Conservation (phyloP, 2,113 vertebrate species). For the Actinemys pallida region DNA sequence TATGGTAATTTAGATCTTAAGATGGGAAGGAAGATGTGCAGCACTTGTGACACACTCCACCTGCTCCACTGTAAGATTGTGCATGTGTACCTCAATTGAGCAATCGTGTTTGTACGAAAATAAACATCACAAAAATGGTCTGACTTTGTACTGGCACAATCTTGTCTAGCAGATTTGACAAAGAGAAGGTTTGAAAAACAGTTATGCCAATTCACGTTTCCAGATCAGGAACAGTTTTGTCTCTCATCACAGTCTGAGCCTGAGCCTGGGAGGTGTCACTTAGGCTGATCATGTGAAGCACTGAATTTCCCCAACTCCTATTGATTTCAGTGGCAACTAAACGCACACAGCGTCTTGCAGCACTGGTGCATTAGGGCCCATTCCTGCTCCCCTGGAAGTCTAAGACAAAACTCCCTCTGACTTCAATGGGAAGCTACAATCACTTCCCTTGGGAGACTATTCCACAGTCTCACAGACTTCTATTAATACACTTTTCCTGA, state of each 20-base stretch:
- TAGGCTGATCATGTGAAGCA: not conserved
- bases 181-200: not conserved
- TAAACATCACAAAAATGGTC: constrained; percentile 32
- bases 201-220: constrained; percentile 1
- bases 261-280: not conserved
- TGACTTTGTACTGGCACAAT: constrained; percentile 23
- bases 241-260: not conserved
- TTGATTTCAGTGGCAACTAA: not conserved
- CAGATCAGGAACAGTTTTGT: constrained; percentile 4
- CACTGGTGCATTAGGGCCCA: not conserved
- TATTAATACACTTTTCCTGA: not conserved
- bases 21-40: constrained; percentile 51
- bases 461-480: not conserved
- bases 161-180: not conserved
- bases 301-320: not conserved
- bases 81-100: not conserved
- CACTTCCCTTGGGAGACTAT: not conserved
- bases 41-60: constrained; percentile 54
- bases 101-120: constrained; percentile 60
- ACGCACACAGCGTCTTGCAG: not conserved
- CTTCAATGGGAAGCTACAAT: not conserved
- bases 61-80: constrained; percentile 33
- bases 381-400: not conserved
- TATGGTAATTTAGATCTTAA: constrained; percentile 50
- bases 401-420: not conserved